Conservation (phyloP, 1,140 invertebrate species). For the Drosophila watanabei region DNA sequence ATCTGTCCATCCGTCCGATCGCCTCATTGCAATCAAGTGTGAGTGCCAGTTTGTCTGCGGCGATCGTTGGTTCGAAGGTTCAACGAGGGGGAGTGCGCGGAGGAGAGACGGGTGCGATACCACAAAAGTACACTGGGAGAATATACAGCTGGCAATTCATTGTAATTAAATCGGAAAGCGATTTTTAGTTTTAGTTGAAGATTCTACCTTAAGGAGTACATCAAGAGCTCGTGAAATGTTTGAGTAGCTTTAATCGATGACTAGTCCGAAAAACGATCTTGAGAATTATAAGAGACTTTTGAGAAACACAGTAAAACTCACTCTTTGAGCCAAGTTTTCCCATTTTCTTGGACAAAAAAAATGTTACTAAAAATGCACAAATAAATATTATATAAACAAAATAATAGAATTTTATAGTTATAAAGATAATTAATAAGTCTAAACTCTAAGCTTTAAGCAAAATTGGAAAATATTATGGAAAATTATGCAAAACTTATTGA, state of each 20-base stretch:
- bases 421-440: too few relatives aligned
- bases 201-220: too few relatives aligned
- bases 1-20: conserved; percentile 8
- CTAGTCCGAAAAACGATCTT: not conserved
- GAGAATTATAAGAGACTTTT: not conserved
- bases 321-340: too few relatives aligned
- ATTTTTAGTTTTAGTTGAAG: not conserved
- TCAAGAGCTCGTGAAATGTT: not conserved
- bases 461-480: too few relatives aligned
- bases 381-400: too few relatives aligned
- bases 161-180: not conserved
- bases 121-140: conserved; percentile 31
- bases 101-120: conserved; percentile 16
- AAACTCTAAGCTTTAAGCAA: too few relatives aligned
- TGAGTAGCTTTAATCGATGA: not conserved
- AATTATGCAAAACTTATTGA: too few relatives aligned
- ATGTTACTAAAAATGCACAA: too few relatives aligned
- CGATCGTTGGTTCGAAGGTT: conserved; percentile 53
- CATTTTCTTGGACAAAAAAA: too few relatives aligned
- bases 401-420: too few relatives aligned
- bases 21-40: conserved; percentile 80
- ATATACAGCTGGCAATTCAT: not conserved
- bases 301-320: too few relatives aligned
- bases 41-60: conserved; percentile 80
- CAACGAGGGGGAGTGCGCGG: not conserved